Evolutionary conservation across 92 coral and sea anemone species (phyloP), one percentile per base, ranked within the genome.

Genomic region (Pocillopora grandis): DNA sequence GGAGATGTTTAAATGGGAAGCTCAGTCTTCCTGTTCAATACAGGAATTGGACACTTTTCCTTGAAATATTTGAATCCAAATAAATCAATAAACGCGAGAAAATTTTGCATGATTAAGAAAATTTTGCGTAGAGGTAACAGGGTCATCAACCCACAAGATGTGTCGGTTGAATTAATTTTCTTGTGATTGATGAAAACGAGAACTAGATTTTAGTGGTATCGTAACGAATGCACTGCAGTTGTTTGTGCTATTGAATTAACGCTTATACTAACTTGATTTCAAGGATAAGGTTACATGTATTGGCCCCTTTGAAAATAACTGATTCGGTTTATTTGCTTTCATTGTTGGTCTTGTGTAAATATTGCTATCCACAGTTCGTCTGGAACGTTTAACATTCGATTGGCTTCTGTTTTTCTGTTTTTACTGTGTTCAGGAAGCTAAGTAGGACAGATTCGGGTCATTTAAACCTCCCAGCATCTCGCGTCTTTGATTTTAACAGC

Each of bases 291-390:
- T 33, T 12, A 27, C 17, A 69, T 70, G 12, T 13, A 12, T 49
- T 68, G 72, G 27, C 15, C 17, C 48, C 12, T 15, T 68, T 49
- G 37, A 8, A 68, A 27, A 11, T 37, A 7, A 66, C 13, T 37
- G 71, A 66, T 68, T 68, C 73, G 37, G 27, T 70, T 33, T 36
- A 70, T 36, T 70, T 70, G 75, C 75, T 35, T 70, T 33, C 14
- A 70, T 70, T 70, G 75, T 37, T 37, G 17, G 33, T 68, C 52
- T 33, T 13, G 75, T 37, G 55, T 21, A 70, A 70, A 70, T 70
- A 70, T 33, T 55, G n/a, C 70, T 21, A 20, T 16, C 18, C 52
- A 42, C 52, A 42, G 8, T 42, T 42, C 52, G 52, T 42, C 52
- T 42, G 4, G 52, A 68, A 15, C 73, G 48, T 33, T 68, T 9